phyloP scores from a whole-genome alignment of 2,888 invertebrate species.

The Synanthedon vespiformis region DNA sequence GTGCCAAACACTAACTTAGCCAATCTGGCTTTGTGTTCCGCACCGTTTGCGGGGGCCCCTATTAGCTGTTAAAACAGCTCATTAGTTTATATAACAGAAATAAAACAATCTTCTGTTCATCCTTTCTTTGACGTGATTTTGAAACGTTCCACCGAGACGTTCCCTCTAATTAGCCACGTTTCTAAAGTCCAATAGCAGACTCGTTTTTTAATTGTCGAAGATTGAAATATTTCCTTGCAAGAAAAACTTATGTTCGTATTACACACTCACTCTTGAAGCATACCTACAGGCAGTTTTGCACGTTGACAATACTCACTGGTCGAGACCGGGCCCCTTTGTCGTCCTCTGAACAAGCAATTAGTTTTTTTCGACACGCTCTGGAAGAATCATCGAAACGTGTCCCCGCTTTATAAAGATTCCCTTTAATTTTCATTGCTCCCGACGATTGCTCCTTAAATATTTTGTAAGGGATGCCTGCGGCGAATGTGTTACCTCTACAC shows the following conservation, averaged over 20 bases:
- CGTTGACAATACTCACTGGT: slow-evolving; percentile 28
- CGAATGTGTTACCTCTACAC: neutral
- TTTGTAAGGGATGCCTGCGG: neutral
- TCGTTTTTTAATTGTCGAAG: neutral
- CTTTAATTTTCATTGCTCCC: slow-evolving; percentile 12
- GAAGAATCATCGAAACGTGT: slow-evolving; percentile 12
- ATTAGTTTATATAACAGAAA: neutral
- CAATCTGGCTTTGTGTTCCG: slow-evolving; percentile 32
- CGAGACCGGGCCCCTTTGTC: slow-evolving; percentile 25
- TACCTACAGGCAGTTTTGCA: slow-evolving; percentile 31
- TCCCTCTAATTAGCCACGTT: neutral
- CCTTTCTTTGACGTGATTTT: neutral
- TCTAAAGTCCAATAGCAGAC: neutral
- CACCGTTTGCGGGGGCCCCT: slow-evolving; percentile 29
- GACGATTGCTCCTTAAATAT: slow-evolving; percentile 3
- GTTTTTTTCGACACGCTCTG: slow-evolving; percentile 22
- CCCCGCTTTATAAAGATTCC: slow-evolving; percentile 6
- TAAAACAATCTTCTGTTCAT: slow-evolving; percentile 1
- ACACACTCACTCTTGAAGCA: slow-evolving; percentile 9
- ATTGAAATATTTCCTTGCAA: slow-evolving; percentile 15
- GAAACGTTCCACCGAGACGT: neutral
- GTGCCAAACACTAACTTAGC: slow-evolving; percentile 60
- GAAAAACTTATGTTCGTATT: slow-evolving; percentile 9
- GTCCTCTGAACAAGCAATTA: slow-evolving; percentile 33
- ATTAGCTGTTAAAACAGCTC: slow-evolving; percentile 17